A percentile compares a stretch with the other conserved stretches of the same genome.
Conservation (phyloP, 1,140 invertebrate species). For the Leptinotarsa texana region DNA sequence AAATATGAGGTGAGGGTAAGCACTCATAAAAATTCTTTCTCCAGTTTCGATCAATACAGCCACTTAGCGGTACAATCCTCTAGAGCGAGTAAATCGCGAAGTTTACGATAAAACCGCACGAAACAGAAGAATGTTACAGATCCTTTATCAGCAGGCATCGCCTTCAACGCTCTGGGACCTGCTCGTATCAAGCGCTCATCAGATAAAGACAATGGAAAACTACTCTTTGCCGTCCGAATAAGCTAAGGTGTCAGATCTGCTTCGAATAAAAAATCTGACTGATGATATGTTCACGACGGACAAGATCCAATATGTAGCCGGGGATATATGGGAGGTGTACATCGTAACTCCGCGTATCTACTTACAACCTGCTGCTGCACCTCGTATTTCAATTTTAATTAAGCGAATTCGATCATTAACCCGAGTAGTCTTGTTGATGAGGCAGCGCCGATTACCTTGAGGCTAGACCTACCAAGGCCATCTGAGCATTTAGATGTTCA, state of each 20-base stretch:
- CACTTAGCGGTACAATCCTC: too few species aligned
- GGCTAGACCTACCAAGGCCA: conserved; percentile 7
- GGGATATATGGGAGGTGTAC: conserved; percentile 44
- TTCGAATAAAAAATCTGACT: conserved; percentile 23
- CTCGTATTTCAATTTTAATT: conserved; percentile 50
- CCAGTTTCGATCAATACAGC: too few species aligned
- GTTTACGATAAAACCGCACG: too few species aligned
- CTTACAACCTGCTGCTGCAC: conserved; percentile 26
- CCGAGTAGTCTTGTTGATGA: conserved; percentile 40
- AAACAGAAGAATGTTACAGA: too few species aligned
- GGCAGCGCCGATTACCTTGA: conserved; percentile 47
- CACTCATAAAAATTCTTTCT: too few species aligned
- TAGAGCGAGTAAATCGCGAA: too few species aligned
- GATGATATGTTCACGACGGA: conserved; percentile 28
- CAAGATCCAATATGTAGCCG: conserved; percentile 43
- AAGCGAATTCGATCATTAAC: conserved; percentile 39
- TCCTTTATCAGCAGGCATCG: too few species aligned
- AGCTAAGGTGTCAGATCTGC: conserved; percentile 16
- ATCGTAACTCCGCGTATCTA: conserved; percentile 36
- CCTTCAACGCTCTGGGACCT: neutral
- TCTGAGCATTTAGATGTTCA: too few species aligned
- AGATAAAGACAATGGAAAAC: conserved; percentile 9
- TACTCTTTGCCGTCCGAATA: neutral
- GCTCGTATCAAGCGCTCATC: neutral
- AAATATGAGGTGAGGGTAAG: too few species aligned